phyloP scores from a whole-genome alignment of 2,797 vertebrate genomes.

The Australoheros facetus region DNA sequence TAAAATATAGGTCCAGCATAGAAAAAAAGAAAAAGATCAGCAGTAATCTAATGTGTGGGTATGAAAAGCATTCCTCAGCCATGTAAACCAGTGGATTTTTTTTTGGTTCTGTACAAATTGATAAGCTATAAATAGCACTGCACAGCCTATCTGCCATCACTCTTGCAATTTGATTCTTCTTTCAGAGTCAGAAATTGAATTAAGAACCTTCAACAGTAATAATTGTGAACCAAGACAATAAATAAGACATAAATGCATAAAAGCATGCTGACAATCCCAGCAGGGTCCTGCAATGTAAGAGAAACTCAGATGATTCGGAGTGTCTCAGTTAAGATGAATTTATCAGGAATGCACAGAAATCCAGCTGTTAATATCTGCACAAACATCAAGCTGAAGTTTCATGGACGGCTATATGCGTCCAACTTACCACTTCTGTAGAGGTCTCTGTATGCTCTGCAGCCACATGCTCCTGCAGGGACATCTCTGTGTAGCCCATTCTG shows the following conservation, averaged over 20 bases:
- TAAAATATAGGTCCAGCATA: too few relatives aligned
- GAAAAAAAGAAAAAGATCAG: not conserved
- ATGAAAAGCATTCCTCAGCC: not conserved
- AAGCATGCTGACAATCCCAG: not conserved
- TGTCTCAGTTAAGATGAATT: not conserved
- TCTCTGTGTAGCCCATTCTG: constrained; percentile 98
- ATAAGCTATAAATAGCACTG: constrained; percentile 38
- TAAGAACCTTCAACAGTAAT: not conserved
- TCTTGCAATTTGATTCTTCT: constrained; percentile 11
- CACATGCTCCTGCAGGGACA: constrained; percentile 98
- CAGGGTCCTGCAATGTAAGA: not conserved
- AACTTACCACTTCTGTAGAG: constrained; percentile 96
- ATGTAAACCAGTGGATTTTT: not conserved
- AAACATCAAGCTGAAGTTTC: constrained; percentile 20
- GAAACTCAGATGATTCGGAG: not conserved
- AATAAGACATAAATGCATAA: not conserved
- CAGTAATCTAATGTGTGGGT: not conserved
- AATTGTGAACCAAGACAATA: not conserved
- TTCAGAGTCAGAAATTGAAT: constrained; percentile 2
- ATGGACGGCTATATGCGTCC: not conserved
- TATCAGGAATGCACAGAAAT: not conserved
- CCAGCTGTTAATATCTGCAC: not conserved
- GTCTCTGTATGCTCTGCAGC: constrained; percentile 98
- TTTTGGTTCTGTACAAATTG: constrained; percentile 6
- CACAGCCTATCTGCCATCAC: constrained; percentile 25